Evolutionary conservation across 1,140 invertebrate species (phyloP).

Genomic region (Trypoxylus dichotomus): DNA sequence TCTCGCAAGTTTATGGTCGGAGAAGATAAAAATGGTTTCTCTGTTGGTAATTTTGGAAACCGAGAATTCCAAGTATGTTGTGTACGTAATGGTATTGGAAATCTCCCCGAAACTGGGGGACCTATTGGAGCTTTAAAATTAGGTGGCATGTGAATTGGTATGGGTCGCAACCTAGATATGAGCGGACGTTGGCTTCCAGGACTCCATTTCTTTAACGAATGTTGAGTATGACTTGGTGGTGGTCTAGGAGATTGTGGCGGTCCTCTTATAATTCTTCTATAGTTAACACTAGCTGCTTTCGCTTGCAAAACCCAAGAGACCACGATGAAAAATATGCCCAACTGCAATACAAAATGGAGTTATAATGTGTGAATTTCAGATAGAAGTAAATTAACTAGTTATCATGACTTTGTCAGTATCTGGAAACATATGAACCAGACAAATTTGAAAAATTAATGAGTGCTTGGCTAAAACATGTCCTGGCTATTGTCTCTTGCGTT

Average conservation of each 20-base stretch:
- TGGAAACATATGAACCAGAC: too few species aligned
- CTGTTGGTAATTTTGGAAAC: constrained; percentile 14
- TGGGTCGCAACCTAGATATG: neutral
- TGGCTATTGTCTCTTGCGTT: too few species aligned
- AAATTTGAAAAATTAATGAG: too few species aligned
- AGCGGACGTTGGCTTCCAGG: neutral
- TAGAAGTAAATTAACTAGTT: too few species aligned
- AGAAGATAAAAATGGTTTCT: constrained; percentile 33
- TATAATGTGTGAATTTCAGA: too few species aligned
- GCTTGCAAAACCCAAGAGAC: neutral
- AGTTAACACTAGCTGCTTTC: neutral
- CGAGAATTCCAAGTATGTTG: constrained; percentile 9
- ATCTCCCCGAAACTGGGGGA: neutral
- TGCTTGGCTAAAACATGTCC: too few species aligned
- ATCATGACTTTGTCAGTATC: too few species aligned
- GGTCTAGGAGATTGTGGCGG: constrained; percentile 25
- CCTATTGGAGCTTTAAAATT: constrained; percentile 25
- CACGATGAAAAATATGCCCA: neutral
- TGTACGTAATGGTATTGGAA: neutral
- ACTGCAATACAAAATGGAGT: neutral
- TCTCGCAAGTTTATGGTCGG: constrained; percentile 33
- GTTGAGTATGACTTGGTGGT: neutral
- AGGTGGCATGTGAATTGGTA: neutral
- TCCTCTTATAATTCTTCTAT: constrained; percentile 20
- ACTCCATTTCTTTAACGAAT: constrained; percentile 31